Evolutionary conservation across 1,140 invertebrate species (phyloP), one percentile per base, ranked within the genome.

Genomic region (Idris sp.): DNA sequence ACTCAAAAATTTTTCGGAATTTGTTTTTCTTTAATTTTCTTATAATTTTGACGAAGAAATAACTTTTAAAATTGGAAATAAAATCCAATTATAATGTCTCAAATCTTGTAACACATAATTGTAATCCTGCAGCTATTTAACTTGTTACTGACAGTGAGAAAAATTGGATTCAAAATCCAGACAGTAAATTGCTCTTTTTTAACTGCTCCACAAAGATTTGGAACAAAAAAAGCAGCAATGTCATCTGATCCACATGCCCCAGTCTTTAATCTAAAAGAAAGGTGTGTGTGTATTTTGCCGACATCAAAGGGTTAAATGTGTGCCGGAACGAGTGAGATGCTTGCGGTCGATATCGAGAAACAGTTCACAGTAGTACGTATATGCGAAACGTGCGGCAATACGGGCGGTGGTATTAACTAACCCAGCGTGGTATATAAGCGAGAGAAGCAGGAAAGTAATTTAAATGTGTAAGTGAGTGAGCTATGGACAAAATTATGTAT

Each of bases 321-420:
- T 9, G 19, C 6, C 4, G 31, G 6, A 54, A 25, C 40, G 16
- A 38, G 44, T 26, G 19, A 35, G 40, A 48, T 35, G 64, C 53
- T 43, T 49, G 33, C 54, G 49, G 41, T 61, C 67, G 56, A 69
- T 69, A 69, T 69, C 40, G 65, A 69, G 65, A 61, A 69, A 69
- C 56, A 54, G 44, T 54, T 61, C 31, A 54, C 40, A 53, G 33
- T 54, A 11, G 51, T 48, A 56, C 22, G 43, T 11, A n/a, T 40
- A n/a, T 25, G 46, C 33, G 64, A 49, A 41, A 49, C 14, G 44
- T 51, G 35, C 41, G 10, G 61, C 33, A 19, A 59, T 69, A 43
- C 36, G 46, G 36, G 15, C 31, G 48, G 62, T 35, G 18, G 51
- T 58, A 67, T 65, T 56, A 65, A 65, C 19, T 36, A 65, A 48